Evolutionary conservation across 2,797 vertebrate species (phyloP).

Genomic region (Melanitta fusca): DNA sequence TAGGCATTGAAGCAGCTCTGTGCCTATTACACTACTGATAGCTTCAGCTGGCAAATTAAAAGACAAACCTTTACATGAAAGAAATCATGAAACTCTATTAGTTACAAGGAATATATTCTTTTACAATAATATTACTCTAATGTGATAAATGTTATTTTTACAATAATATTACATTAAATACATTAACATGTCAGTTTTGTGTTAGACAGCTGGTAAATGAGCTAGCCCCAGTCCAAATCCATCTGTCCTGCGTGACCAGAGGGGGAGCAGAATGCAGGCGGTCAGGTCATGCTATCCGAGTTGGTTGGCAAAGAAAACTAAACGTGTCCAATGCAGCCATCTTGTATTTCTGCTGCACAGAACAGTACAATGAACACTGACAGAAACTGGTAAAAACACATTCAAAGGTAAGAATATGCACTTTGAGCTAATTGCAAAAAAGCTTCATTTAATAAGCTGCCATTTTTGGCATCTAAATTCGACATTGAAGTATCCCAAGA

Average conservation of each 20-base stretch:
- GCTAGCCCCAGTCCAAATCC: not conserved
- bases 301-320: not conserved
- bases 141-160: not conserved
- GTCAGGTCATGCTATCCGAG: not conserved
- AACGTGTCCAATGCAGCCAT: not conserved
- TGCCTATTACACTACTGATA: not conserved
- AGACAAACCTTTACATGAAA: not conserved
- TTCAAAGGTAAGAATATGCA: not conserved
- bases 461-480: not conserved
- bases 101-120: not conserved
- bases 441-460: not conserved
- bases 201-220: not conserved
- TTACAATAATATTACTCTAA: not conserved
- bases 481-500: not conserved
- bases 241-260: fast-evolving
- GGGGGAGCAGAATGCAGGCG: fast-evolving
- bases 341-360: not conserved
- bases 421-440: not conserved
- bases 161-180: not conserved
- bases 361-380: not conserved
- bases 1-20: not conserved
- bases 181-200: not conserved
- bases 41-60: not conserved
- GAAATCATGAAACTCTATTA: not conserved
- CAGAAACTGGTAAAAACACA: not conserved